Conservation (phyloP, 2,113 vertebrate species). For the Proteles cristata region DNA sequence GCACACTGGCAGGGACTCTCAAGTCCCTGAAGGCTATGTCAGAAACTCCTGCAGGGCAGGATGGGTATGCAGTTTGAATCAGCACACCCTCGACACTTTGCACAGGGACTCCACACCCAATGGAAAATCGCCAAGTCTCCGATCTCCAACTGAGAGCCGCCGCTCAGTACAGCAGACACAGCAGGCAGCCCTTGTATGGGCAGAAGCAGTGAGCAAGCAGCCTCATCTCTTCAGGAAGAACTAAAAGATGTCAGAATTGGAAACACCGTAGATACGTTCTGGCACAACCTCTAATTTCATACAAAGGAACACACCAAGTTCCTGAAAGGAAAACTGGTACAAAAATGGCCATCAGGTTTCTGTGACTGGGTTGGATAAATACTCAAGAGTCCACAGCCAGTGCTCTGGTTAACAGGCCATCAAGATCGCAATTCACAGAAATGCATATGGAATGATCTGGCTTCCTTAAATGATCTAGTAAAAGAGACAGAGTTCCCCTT, state of each 20-base stretch:
- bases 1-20: not conserved
- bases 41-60: not conserved
- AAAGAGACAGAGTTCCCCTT: not conserved
- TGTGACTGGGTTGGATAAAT: not conserved
- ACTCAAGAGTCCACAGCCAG: not conserved
- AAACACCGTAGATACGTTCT: not conserved
- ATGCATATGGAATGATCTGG: not conserved
- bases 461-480: constrained; percentile 24
- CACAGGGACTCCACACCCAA: not conserved
- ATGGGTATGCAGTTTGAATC: not conserved
- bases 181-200: not conserved
- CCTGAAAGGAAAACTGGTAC: not conserved
- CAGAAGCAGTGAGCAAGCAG: not conserved
- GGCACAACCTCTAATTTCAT: not conserved
- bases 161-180: not conserved
- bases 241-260: not conserved
- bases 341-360: not conserved
- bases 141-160: not conserved
- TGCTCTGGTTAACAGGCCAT: not conserved
- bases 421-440: not conserved
- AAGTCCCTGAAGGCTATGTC: not conserved
- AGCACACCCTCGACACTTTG: not conserved
- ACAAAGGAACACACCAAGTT: not conserved
- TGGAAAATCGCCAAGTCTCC: not conserved
- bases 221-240: not conserved